A percentile compares a stretch with the other conserved stretches of the same genome.
Evolutionary conservation across 2,797 vertebrate species (phyloP).

Genomic region (Gymnothorax javanicus): DNA sequence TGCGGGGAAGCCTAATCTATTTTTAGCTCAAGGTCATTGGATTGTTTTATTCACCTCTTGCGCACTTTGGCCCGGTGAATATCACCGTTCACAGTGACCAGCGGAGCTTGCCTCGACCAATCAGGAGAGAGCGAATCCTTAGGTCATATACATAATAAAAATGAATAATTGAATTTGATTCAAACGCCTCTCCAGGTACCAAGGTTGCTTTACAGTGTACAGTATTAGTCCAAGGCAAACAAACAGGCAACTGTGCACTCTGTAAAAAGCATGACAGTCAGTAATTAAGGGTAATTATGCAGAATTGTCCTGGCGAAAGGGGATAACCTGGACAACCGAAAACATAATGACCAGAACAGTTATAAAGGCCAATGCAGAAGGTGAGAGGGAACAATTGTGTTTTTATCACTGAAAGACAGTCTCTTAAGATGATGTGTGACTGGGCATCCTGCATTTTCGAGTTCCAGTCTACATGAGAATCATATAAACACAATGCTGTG

Average conservation of each 20-base stretch:
- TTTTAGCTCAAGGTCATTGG: too few species aligned
- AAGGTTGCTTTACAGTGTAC: not conserved
- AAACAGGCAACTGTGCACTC: not conserved
- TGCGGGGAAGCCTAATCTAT: too few species aligned
- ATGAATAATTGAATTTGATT: not conserved
- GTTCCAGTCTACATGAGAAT: not conserved
- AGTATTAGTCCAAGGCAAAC: not conserved
- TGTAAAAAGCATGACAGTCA: not conserved
- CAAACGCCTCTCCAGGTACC: not conserved
- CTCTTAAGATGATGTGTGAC: not conserved
- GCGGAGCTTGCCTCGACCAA: too few species aligned
- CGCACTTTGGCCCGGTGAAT: too few species aligned
- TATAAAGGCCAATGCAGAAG: too few species aligned
- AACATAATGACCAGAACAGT: too few species aligned
- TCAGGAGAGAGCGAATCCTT: not conserved
- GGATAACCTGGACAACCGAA: too few species aligned
- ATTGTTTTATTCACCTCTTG: too few species aligned
- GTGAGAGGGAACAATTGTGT: too few species aligned
- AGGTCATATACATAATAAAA: not conserved
- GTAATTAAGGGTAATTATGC: not conserved
- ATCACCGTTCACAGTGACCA: too few species aligned
- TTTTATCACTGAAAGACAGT: not conserved
- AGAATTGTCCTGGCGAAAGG: not conserved
- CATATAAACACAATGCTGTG: not conserved
- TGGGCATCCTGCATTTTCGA: not conserved